Conservation (phyloP, 2,113 vertebrate genomes). For the Mus musculus region GRCm39 chr16:44785501-44786000, state of each 20-base stretch:
- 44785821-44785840: neutral
- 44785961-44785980: neutral
- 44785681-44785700: neutral
- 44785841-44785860: neutral
- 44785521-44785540: neutral
- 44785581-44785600: neutral
- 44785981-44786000: neutral
- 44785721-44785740: neutral
- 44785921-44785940: slow-evolving; percentile 28
- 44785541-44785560: neutral
- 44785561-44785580: neutral
- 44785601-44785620: neutral
- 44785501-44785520: neutral
- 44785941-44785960: neutral
- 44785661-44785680: neutral
- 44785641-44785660: neutral
- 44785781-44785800: neutral
- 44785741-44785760: neutral
- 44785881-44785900: neutral
- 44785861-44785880: neutral
- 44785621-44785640: neutral
- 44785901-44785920: neutral
- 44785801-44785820: neutral
- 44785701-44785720: neutral
- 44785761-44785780: neutral